Evolutionary conservation across 2,888 invertebrate species (phyloP), one percentile per base, ranked within the genome.

Genomic region (Calliopum simillimum): DNA sequence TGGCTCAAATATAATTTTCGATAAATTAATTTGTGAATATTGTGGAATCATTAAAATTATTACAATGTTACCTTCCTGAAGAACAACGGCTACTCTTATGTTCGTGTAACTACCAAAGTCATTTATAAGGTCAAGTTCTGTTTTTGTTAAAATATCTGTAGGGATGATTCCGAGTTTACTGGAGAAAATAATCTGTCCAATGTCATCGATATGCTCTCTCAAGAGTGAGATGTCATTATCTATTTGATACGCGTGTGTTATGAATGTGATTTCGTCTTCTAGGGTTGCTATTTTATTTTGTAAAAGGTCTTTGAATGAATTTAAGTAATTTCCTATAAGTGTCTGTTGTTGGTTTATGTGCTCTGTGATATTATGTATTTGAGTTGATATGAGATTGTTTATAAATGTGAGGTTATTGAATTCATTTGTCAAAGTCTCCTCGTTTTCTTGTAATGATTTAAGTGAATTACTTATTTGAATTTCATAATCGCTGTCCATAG

Each of bases 281-380:
- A 75, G 2, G 11, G 68, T 71, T 2, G 62, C 46, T 63, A 74
- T 71, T 69, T 70, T 71, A 19, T 72, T 71, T 61, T 49, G 49
- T 49, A 69, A n/a, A 21, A 58, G n/a, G 13, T 70, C 33, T 53
- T 69, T 71, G 13, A 75, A 70, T 43, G 58, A 65, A 61, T 72
- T 73, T 47, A 74, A 46, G 44, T 74, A 72, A 21, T 66, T 71
- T 63, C 59, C 68, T 62, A 74, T 72, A 58, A 61, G 25, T 25
- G 21, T 44, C 64, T 75, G 74, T 69, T 77, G 73, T 41, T 68
- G 64, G 16, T 70, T 75, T 56, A 77, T 73, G 43, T 76, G 75
- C 19, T 47, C 63, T 2, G 73, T 76, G 56, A 77, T 76, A 55
- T 75, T 77, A 12, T 68, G 69, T 59, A 75, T 76, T 73, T 75